Base-by-base conservation (phyloP, 1,140 invertebrate species). In the Drosophila pseudoananassae region DNA sequence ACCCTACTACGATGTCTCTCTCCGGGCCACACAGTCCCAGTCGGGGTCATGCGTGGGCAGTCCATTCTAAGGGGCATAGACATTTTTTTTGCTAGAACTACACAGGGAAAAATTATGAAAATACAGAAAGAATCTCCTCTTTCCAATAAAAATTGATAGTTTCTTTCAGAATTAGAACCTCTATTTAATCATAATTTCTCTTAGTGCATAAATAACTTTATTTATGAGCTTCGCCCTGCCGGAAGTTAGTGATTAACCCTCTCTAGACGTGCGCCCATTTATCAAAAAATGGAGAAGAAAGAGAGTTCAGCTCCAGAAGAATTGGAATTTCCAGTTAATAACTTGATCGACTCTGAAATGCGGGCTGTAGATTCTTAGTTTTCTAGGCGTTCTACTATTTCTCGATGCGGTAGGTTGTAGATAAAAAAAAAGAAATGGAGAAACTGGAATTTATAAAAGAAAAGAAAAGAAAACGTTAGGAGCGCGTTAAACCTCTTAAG, bases 401-500 rank as follows among this genome's bases (percentile, higher is more conserved):
- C 52, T 51, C 17, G 20, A 73, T 85, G 81, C 82, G 82, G 81
- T 85, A 87, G 81, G 81, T 85, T 50, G 15, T 47, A 9, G 29
- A n/a, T n/a, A n/a, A 38, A 45, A 46, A 45, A 49, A 53, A 40
- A 53, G 51, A n/a, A 46, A 49, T 51, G 49, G 31, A 76, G 55
- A 75, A 75, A 71, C 72, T 66, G 53, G 57, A 64, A 60, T 64
- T 64, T 40, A 20, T 23, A 23, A 63, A 52, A 61, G 36, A 68
- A 75, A 17, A 25, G 31, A 56, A 43, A 56, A 56, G 14, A 81
- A n/a, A 78, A 87, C 74, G 78, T 61, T 80, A 74, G 71, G 82
- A 82, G 75, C 61, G 84, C 85, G 60, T 56, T 85, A 90, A 89
- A 85, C 85, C 85, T 90, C 85, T 90, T 90, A 90, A 90, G 74